phyloP scores from a whole-genome alignment of 2,888 invertebrate species.

The Tortricodes alternella region DNA sequence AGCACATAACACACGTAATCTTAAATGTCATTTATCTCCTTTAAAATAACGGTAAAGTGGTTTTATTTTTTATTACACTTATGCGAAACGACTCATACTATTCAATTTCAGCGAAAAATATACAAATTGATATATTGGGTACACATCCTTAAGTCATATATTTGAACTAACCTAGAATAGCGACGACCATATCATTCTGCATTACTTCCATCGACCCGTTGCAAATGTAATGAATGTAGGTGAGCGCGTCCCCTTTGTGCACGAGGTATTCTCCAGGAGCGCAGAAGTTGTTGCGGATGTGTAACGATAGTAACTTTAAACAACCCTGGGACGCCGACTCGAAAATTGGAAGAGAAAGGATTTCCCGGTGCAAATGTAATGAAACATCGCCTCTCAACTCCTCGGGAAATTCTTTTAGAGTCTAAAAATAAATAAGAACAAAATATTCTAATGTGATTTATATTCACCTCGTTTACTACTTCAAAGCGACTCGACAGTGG shows the following conservation, averaged over 20 bases:
- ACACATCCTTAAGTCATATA: too few species aligned
- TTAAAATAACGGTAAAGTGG: too few species aligned
- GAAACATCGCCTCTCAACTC: slow-evolving; percentile 97
- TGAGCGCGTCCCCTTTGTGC: slow-evolving; percentile 96
- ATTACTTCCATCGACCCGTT: slow-evolving; percentile 99
- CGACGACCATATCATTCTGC: slow-evolving; percentile 97
- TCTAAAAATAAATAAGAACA: slow-evolving; percentile 83
- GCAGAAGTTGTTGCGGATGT: slow-evolving; percentile 97
- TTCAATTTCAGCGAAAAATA: too few species aligned
- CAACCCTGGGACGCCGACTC: slow-evolving; percentile 97
- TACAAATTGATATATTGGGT: too few species aligned
- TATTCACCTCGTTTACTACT: slow-evolving; percentile 32
- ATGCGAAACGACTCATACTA: too few species aligned
- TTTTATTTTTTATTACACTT: too few species aligned
- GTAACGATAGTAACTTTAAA: slow-evolving; percentile 94
- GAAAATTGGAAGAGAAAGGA: slow-evolving; percentile 96
- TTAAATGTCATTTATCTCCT: too few species aligned
- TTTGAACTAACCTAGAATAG: slow-evolving; percentile 91
- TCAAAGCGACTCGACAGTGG: slow-evolving; percentile 34
- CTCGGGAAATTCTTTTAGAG: slow-evolving; percentile 97
- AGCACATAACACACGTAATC: too few species aligned
- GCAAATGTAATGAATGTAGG: slow-evolving; percentile 97
- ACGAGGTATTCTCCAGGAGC: slow-evolving; percentile 97
- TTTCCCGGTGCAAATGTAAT: slow-evolving; percentile 97
- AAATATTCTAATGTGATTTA: slow-evolving; percentile 25